Evolutionary conservation across 2,797 vertebrate genomes (phyloP).

Genomic region (Hirundo rustica): DNA sequence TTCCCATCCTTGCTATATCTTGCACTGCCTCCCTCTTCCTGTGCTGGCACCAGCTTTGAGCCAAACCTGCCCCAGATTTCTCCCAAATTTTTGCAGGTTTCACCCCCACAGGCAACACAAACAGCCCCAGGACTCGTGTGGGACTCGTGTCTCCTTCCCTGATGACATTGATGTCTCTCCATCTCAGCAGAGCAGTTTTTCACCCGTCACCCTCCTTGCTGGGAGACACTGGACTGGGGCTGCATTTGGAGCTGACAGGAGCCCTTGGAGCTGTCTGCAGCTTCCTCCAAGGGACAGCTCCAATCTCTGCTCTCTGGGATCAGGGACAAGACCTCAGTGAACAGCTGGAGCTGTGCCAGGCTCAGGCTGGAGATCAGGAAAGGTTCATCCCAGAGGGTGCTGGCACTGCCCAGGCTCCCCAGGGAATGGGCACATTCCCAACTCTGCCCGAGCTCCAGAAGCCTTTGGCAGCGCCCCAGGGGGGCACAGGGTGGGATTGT

Average conservation of each 20-base stretch:
- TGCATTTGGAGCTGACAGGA: neutral
- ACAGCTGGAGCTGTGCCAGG: accelerated
- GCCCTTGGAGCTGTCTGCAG: neutral
- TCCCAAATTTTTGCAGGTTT: accelerated
- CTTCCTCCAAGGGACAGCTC: neutral
- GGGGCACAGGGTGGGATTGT: neutral
- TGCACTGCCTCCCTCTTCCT: neutral
- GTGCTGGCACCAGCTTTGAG: neutral
- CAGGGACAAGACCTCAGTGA: neutral
- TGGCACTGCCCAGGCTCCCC: neutral
- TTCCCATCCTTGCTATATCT: neutral
- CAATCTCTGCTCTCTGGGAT: accelerated
- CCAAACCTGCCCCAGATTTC: neutral
- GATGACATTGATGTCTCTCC: accelerated
- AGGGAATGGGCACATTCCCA: neutral
- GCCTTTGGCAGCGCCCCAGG: neutral
- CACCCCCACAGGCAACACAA: accelerated
- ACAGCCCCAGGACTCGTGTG: accelerated
- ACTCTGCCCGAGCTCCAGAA: neutral
- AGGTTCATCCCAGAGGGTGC: neutral
- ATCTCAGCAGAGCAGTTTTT: neutral
- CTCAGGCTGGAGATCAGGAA: accelerated
- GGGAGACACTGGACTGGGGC: neutral
- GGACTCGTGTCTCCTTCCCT: accelerated
- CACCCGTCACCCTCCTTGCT: neutral